Evolutionary conservation across 2,797 vertebrate species (phyloP), one percentile per base, ranked within the genome.

Genomic region (Aeoliscus strigatus): DNA sequence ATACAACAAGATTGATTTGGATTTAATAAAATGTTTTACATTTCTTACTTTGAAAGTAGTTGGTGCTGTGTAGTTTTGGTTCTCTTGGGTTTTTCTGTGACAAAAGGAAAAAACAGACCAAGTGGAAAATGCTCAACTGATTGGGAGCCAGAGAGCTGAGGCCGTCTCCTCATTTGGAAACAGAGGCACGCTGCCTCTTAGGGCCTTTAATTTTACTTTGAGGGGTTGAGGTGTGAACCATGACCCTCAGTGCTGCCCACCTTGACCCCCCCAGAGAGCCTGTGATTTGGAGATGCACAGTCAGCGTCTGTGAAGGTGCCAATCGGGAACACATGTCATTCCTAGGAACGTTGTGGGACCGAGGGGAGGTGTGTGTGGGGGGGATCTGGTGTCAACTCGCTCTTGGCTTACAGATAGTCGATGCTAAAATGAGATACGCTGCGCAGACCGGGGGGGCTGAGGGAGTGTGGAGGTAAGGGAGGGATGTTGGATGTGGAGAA

Each of bases 361-460:
- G 5, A n/a, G n/a, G n/a, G n/a, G n/a, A n/a, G n/a, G n/a, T n/a
- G n/a, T n/a, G n/a, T n/a, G n/a, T n/a, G n/a, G n/a, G n/a, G 38
- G 54, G 70, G 76, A 79, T 86, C 84, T 85, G 77, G 80, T 88
- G 82, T 85, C 86, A 79, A 68, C 14, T 26, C 56, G n/a, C 73
- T 80, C 83, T 86, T 84, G 75, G 62, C 60, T 79, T 82, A 66
- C 73, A 74, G 73, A 81, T 65, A 70, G 70, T 57, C 51, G 47
- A 56, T 70, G 77, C 84, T 86, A 86, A 85, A 86, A 84, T 51
- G 73, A 86, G 84, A 78, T 73, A 51, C 55, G 56, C 64, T 77
- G 51, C 50, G 51, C 30, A 38, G 42, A 51, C 41, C 14, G 52
- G 52, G 25, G 41, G 39, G 26, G 30, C 48, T 40, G 57, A 38